These are phyloP conservation scores for Graphium colonna DNA, from an alignment of 2,888 invertebrate genomes.

Conservation along the genomic window DNA sequence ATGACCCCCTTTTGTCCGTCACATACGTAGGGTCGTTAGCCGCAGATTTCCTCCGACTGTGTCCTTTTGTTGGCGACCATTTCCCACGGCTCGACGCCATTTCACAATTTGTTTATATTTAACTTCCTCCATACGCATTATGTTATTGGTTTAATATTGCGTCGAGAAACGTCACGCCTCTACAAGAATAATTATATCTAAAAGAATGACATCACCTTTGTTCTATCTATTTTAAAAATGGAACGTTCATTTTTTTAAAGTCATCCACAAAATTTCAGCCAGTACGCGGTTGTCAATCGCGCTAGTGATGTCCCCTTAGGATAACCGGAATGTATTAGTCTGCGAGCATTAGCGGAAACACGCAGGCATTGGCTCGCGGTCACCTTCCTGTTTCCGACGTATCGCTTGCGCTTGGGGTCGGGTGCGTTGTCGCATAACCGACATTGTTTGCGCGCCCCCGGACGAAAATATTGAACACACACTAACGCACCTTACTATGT, in stretches of 20 bases:
- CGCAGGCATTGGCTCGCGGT: slow-evolving; percentile 1
- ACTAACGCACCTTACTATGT: too few species aligned
- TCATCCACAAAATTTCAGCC: too few species aligned
- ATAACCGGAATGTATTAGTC: slow-evolving; percentile 8
- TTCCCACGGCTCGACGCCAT: slow-evolving; percentile 21
- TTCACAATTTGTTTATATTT: slow-evolving; percentile 2
- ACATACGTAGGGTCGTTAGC: slow-evolving; percentile 20
- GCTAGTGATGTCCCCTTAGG: slow-evolving; percentile 4
- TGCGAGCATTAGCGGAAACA: slow-evolving; percentile 6
- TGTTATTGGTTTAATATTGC: too few species aligned
- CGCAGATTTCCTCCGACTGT: slow-evolving; percentile 21
- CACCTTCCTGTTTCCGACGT: slow-evolving; percentile 1
- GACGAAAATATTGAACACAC: not conserved
- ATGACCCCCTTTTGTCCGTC: slow-evolving; percentile 18
- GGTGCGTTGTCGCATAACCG: not conserved
- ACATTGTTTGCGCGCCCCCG: not conserved
- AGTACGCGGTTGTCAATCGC: not conserved
- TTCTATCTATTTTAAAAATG: too few species aligned
- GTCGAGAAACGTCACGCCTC: too few species aligned
- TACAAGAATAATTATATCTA: too few species aligned
- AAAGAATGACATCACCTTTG: too few species aligned
- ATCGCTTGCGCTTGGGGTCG: not conserved
- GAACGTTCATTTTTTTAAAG: too few species aligned
- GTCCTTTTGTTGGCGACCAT: slow-evolving; percentile 17
- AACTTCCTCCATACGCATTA: not conserved